Evolutionary conservation across 1,140 invertebrate species (phyloP), one percentile per base, ranked within the genome.

Genomic region (Thalassaphorura encarpata): DNA sequence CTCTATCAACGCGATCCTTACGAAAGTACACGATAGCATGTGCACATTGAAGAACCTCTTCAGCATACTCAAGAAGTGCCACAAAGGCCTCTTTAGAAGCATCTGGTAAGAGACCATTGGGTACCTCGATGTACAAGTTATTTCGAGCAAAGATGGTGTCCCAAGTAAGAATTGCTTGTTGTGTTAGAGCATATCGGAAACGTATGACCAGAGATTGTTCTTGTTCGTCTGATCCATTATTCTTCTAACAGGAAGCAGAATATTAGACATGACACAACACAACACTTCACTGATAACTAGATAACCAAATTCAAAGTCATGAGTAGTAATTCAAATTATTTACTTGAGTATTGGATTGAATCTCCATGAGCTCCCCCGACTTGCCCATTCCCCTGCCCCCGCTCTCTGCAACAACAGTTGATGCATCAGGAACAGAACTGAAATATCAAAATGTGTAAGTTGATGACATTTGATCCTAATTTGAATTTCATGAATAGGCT

Each of bases 51-150:
- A 97, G 78, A 60, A 85, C 81, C 68, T 97, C 93, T 73, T 97
- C 93, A 45, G 93, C 92, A 68, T 92, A 96, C 75, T 97, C 94
- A 65, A 97, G 74, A 29, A 97, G 77, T 39, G 87, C 83, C 60
- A 96, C 82, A 71, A 97, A 93, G 56, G 45, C 53, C 69, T 96
- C 87, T 72, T 93, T 91, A 49, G 89, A 94, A 61, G 89, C 89
- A 66, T 88, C 85, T 3, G 87, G 83, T 53, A 89, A 78, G 51
- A 92, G 80, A 60, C 83, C 81, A 48, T 80, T 79, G 21, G 91
- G 90, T 60, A 95, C 78, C 42, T 89, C 85, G 60, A 95, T 83
- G 71, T 89, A 94, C 53, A 96, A 79, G 61, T 80, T 80, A 41
- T 80, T 80, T 47, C 82, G 79, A 68, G 88, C 80, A 55, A 90